phyloP scores from a whole-genome alignment of 2,888 invertebrate genomes.

The Prenolepis imparis region DNA sequence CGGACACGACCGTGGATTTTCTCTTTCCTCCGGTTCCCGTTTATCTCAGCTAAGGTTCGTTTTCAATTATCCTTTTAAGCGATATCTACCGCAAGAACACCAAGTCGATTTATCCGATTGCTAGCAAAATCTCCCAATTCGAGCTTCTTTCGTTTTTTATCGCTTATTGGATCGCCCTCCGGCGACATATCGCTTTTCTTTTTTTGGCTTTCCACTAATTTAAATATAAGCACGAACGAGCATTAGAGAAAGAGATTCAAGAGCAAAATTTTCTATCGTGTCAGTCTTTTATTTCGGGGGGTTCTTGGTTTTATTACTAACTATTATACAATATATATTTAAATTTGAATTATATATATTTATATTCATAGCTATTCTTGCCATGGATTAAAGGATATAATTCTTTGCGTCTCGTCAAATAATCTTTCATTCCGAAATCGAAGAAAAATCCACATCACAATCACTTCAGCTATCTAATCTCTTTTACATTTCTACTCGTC shows the following conservation, averaged over 20 bases:
- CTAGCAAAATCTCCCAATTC: conserved; percentile 60
- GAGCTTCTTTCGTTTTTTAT: conserved; percentile 24
- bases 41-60: conserved; percentile 63
- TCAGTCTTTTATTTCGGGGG: neutral
- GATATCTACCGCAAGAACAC: conserved; percentile 61
- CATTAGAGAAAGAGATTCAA: neutral
- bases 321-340: neutral
- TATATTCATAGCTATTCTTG: neutral
- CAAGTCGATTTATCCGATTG: conserved; percentile 74
- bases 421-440: neutral
- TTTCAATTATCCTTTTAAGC: conserved; percentile 76
- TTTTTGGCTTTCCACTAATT: conserved; percentile 17
- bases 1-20: conserved; percentile 28
- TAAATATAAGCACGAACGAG: neutral
- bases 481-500: conserved; percentile 23
- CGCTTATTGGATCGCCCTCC: conserved; percentile 22
- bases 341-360: neutral
- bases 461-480: conserved; percentile 25
- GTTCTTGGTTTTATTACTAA: conserved; percentile 3
- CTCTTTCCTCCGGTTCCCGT: conserved; percentile 37
- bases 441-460: conserved; percentile 23
- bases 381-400: neutral
- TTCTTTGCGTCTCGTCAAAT: neutral
- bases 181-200: neutral
- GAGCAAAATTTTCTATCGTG: neutral